Evolutionary conservation across 2,888 invertebrate genomes (phyloP), one percentile per base, ranked within the genome.

Genomic region (Agrochola litura): DNA sequence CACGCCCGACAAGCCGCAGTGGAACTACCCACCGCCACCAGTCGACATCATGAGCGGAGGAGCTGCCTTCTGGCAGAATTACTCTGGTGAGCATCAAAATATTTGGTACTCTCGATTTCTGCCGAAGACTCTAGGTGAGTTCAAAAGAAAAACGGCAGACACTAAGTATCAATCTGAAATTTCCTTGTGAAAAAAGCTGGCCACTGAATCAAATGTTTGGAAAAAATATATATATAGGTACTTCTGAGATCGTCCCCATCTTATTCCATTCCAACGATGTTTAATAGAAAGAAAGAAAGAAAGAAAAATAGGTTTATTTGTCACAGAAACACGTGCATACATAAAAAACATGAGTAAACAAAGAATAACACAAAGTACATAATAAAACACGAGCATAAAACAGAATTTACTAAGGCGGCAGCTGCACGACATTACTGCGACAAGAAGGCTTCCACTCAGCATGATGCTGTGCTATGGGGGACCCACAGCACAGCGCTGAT

Each of bases 61-160:
- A 60, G 98, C 98, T 68, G 98, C 98, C 64, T 98, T 99, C 96
- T 99, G 98, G 98, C 98, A 98, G 94, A 99, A 98, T 94, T 99
- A 99, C 96, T 98, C 98, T 92, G 98, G 98, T 99, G 94, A 97
- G 97, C 93, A 80, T 77, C 63, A 81, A 73, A 72, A 73, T 84
- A 83, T 79, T 61, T 72, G 81, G 81, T 72, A 65, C 81, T 79
- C 77, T 78, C 69, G 75, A 65, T 66, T 84, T 80, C 84, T 84
- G 73, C 69, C 70, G 66, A 86, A 76, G 81, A 54, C 82, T 79
- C 84, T 65, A 73, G 81, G 78, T 79, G 78, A 79, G 78, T 79
- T 79, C 6, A 66, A 46, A 65, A 77, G 25, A 65, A 83, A 30
- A n/a, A 58, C 52, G 79, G 84, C 83, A 78, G 54, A 54, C 65